Evolutionary conservation across 2,113 vertebrate species (phyloP).

Genomic region (Poecilia latipinna): DNA sequence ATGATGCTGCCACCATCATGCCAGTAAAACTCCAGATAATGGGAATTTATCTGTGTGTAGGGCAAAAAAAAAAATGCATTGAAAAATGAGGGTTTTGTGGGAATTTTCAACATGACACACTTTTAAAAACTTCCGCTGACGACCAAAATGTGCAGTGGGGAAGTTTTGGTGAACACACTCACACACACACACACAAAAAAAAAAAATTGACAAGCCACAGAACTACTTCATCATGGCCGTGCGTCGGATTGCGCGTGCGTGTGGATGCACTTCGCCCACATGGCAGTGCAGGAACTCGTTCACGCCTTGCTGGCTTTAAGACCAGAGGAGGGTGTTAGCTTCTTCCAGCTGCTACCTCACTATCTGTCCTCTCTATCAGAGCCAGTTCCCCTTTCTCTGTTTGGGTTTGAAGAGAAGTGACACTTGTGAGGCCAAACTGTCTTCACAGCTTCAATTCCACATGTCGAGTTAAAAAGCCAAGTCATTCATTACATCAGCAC

Average conservation of each 20-base stretch:
- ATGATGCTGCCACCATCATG: slow-evolving; percentile 4
- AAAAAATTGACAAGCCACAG: background rate
- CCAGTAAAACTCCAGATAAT: slow-evolving; percentile 36
- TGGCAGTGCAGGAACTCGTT: slow-evolving; percentile 38
- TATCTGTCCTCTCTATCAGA: slow-evolving; percentile 70
- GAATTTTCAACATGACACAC: slow-evolving; percentile 23
- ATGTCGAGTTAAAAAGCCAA: slow-evolving; percentile 51
- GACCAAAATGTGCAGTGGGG: slow-evolving; percentile 8
- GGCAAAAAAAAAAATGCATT: background rate
- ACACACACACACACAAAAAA: background rate
- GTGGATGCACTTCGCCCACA: slow-evolving; percentile 32
- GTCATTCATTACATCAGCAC: slow-evolving; percentile 54
- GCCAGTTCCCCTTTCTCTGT: slow-evolving; percentile 71
- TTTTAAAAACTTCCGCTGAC: slow-evolving; percentile 4
- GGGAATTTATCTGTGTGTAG: slow-evolving; percentile 16
- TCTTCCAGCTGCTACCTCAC: slow-evolving; percentile 65
- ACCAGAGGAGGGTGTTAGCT: slow-evolving; percentile 60
- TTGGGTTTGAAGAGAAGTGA: slow-evolving; percentile 60
- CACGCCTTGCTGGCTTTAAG: slow-evolving; percentile 52
- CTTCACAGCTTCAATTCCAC: slow-evolving; percentile 45
- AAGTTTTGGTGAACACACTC: background rate
- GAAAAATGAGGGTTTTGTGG: slow-evolving; percentile 26
- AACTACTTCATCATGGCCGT: background rate
- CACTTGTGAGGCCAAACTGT: slow-evolving; percentile 54
- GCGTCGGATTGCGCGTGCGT: background rate